Evolutionary conservation across 2,797 vertebrate genomes (phyloP), one percentile per base, ranked within the genome.

Genomic region (Gymnoscopelus braueri): DNA sequence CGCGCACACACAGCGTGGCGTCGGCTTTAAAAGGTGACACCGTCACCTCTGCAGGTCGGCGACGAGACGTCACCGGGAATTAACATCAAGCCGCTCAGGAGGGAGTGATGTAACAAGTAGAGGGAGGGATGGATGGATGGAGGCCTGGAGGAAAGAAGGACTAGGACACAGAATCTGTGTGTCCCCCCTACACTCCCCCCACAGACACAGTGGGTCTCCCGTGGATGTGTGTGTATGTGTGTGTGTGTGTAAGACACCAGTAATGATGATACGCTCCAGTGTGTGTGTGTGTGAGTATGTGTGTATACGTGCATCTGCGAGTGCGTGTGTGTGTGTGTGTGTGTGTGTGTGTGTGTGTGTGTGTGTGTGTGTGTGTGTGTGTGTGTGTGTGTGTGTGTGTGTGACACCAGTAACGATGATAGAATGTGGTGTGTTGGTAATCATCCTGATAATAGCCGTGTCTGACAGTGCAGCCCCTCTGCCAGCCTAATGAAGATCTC

Each of bases 21-120:
- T 73, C 65, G 70, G 62, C 1, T 2, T 79, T 78, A 69, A 79
- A 72, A 79, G 65, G 75, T 69, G 73, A 77, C 65, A 76, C 51
- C 13, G 47, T 81, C 68, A 75, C 63, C 57, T 70, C 60, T 63
- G 63, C 29, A 64, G 67, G 54, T 68, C 70, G 65, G 67, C 29
- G 67, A 74, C 58, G 59, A 78, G 47, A 77, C 60, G 67, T 80
- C 71, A 71, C 54, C 63, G 35, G 58, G 58, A 83, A 85, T 79
- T 73, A 80, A 77, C 8, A 26, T 85, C 76, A 79, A 68, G 53
- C 14, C 44, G 51, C 54, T 63, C 44, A 48, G 67, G 60, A 59
- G 64, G 71, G 39, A 56, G 44, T 14, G 14, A 61, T 47, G 35
- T 58, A 47, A 69, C 7, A 59, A 79, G 60, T 61, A 29, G 59